Conservation (phyloP, 2,797 vertebrate genomes). For the Chiroxiphia lanceolata region DNA sequence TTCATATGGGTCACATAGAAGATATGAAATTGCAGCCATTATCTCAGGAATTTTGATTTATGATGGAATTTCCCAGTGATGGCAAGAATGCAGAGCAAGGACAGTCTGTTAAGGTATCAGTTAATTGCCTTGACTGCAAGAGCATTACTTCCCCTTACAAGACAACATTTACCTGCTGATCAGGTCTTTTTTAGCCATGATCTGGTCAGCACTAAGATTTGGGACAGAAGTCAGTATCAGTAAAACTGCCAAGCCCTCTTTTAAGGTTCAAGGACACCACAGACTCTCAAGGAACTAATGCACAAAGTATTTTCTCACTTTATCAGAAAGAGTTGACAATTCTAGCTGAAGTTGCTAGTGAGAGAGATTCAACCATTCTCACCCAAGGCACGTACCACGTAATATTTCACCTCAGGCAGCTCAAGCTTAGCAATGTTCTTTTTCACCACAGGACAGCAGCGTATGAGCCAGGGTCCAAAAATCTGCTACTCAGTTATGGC, state of each 20-base stretch:
- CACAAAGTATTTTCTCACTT: background rate
- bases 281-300: background rate
- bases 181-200: background rate
- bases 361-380: background rate
- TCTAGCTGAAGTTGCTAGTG: background rate
- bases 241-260: background rate
- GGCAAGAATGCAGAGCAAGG: background rate
- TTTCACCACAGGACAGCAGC: background rate
- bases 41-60: background rate
- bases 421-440: background rate
- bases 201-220: background rate
- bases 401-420: background rate
- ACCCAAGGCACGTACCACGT: accelerated
- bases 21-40: background rate
- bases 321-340: background rate
- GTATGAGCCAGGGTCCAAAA: background rate
- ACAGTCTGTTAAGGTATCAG: background rate
- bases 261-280: background rate
- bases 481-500: background rate
- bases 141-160: background rate
- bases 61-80: background rate
- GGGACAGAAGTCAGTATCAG: background rate
- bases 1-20: accelerated
- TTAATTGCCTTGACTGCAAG: background rate
- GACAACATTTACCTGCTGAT: background rate